Evolutionary conservation across 1,140 invertebrate species (phyloP).

Genomic region (Drosophila albomicans): DNA sequence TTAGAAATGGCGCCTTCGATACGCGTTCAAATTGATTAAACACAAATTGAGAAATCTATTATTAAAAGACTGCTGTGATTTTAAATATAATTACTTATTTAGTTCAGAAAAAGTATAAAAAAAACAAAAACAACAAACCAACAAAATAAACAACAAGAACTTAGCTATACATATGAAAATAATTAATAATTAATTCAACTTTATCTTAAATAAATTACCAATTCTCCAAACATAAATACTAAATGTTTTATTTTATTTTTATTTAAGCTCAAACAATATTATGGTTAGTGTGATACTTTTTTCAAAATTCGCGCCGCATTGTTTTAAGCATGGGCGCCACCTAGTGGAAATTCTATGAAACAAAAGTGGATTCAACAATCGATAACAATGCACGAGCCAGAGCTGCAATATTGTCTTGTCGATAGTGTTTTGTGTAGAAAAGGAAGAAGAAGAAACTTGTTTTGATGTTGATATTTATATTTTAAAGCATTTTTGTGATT

Average conservation of each 20-base stretch:
- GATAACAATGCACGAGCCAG: background rate
- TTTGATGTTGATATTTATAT: conserved; percentile 27
- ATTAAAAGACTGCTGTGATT: conserved; percentile 85
- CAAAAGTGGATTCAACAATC: background rate
- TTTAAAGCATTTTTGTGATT: conserved; percentile 24
- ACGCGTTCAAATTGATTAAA: conserved; percentile 57
- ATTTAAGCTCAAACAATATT: background rate
- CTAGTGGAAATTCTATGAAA: background rate
- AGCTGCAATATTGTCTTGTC: background rate
- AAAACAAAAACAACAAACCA: conserved; percentile 46
- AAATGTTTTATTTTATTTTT: background rate
- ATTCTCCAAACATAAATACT: conserved; percentile 58
- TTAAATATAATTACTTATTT: conserved; percentile 78
- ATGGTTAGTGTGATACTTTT: background rate
- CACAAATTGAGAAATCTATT: conserved; percentile 79
- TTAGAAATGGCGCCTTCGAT: conserved; percentile 40
- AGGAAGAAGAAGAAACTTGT: conserved; percentile 33
- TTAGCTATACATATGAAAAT: conserved; percentile 75
- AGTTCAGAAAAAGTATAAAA: conserved; percentile 50
- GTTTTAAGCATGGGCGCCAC: background rate
- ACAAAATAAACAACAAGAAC: conserved; percentile 66
- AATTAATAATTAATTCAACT: conserved; percentile 75
- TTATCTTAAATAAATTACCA: conserved; percentile 84
- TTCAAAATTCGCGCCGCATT: background rate
- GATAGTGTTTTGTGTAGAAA: background rate